Conservation (phyloP, 2,888 invertebrate species). For the Macrophya annulata region DNA sequence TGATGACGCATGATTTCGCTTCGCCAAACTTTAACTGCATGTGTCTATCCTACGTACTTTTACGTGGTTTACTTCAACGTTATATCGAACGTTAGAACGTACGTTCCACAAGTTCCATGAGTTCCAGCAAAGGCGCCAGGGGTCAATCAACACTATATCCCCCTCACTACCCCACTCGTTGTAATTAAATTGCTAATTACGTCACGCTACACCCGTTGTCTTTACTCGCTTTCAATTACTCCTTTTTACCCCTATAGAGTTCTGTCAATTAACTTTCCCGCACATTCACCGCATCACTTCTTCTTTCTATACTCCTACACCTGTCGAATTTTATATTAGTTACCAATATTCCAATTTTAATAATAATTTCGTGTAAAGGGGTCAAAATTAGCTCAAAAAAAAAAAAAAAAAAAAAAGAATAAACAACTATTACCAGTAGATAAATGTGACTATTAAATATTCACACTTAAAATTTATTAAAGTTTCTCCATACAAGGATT, state of each 20-base stretch:
- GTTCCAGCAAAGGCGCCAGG: constrained; percentile 8
- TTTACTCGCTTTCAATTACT: constrained; percentile 47
- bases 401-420: no score
- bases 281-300: not conserved
- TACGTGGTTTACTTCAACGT: not conserved
- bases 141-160: constrained; percentile 12
- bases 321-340: no score
- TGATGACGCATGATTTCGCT: constrained; percentile 61
- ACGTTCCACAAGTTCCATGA: constrained; percentile 34
- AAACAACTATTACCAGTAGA: no score
- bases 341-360: not conserved
- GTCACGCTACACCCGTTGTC: constrained; percentile 44
- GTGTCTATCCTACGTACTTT: not conserved
- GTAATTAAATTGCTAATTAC: constrained; percentile 50
- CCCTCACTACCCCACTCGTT: not conserved
- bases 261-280: constrained; percentile 9
- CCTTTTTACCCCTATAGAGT: not conserved
- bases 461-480: not conserved
- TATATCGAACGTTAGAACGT: constrained; percentile 14
- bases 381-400: not conserved
- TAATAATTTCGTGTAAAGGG: constrained; percentile 14
- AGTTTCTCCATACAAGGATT: no score
- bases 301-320: not conserved
- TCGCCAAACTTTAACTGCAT: constrained; percentile 45
- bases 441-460: not conserved